These are phyloP conservation scores for Drosophila glabriapex DNA, from an alignment of 2,888 invertebrate species.

Conservation along the genomic window DNA sequence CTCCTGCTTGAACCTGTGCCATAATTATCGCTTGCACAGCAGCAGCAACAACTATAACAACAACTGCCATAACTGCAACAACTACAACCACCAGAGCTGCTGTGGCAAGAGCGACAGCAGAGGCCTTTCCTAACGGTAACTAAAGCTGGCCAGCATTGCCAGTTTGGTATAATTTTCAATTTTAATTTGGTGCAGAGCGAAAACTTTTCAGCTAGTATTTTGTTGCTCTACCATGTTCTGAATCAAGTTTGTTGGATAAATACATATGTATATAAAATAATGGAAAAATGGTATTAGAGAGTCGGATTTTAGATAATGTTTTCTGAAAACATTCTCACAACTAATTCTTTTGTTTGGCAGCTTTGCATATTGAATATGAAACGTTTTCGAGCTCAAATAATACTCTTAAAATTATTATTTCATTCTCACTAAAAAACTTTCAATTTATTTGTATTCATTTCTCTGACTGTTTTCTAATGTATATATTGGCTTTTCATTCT, in stretches of 20 bases:
- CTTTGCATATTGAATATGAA: neutral
- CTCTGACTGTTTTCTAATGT: neutral
- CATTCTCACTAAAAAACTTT: neutral
- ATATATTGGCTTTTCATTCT: neutral
- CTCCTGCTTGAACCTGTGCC: conserved; percentile 15
- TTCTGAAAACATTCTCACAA: neutral
- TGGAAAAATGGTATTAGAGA: neutral
- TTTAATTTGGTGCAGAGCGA: conserved; percentile 12
- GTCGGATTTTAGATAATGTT: neutral
- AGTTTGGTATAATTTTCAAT: conserved; percentile 40
- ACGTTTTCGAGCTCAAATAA: neutral
- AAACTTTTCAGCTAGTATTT: conserved; percentile 1
- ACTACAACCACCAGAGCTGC: neutral
- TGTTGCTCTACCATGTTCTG: neutral
- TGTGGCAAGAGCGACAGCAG: neutral
- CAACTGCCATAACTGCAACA: conserved; percentile 10
- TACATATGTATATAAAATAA: neutral
- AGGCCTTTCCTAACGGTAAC: conserved; percentile 34
- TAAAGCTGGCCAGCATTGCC: conserved; percentile 41
- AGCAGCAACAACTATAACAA: conserved; percentile 16
- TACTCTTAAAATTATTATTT: neutral
- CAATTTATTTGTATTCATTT: neutral
- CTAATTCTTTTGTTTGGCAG: neutral
- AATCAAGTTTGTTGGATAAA: neutral
- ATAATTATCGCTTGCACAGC: conserved; percentile 51